Percentiles rank a stretch among this genome's conserved stretches.
Conservation (phyloP, 2,113 vertebrate genomes). For the Scomber scombrus region DNA sequence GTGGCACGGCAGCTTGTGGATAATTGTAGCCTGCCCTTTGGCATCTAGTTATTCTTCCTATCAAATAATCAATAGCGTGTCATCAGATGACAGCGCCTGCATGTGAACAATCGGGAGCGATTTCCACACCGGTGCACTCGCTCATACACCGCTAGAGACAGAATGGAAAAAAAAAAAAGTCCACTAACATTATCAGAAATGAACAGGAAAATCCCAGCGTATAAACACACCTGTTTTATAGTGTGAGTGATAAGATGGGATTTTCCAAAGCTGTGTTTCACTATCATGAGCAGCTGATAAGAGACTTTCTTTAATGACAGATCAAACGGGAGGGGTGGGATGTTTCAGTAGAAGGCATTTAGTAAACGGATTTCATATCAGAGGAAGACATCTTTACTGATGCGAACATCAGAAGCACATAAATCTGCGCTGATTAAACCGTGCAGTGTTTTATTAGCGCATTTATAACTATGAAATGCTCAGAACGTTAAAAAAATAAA, state of each 20-base stretch:
- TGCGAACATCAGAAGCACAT: background rate
- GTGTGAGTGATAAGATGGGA: no score
- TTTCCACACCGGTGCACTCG: conserved; percentile 44
- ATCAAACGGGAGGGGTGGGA: conserved; percentile 20
- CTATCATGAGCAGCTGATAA: background rate
- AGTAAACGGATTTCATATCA: conserved; percentile 24
- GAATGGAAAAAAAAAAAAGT: background rate
- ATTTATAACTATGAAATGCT: background rate
- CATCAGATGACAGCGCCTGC: conserved; percentile 39
- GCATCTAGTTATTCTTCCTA: conserved; percentile 43
- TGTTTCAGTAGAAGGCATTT: conserved; percentile 16
- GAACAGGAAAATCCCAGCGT: background rate
- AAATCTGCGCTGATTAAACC: background rate
- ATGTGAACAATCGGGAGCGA: conserved; percentile 31
- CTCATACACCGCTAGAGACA: background rate
- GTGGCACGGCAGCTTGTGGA: conserved; percentile 18
- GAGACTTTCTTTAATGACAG: background rate
- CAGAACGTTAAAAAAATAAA: conserved; percentile 25
- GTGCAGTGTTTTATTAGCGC: background rate
- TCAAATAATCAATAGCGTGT: conserved; percentile 62
- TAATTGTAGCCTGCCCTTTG: conserved; percentile 40
- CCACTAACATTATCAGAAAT: background rate
- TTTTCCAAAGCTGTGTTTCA: background rate
- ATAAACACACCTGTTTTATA: background rate
- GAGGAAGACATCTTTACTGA: background rate